Evolutionary conservation across 2,113 vertebrate genomes (phyloP).

Genomic region (Ageneiosus marmoratus): DNA sequence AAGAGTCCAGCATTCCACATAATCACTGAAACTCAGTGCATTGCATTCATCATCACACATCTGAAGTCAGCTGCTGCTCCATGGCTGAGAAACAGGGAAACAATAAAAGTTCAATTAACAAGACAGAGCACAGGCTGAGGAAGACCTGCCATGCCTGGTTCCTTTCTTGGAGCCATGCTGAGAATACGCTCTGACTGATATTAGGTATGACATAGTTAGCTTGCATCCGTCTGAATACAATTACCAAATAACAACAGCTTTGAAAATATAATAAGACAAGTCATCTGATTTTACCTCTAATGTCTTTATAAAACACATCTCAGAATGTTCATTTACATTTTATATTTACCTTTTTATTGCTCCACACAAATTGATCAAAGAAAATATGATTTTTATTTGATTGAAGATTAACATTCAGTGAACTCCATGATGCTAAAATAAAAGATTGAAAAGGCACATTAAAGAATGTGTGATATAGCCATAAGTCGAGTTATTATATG

Average conservation of each 20-base stretch:
- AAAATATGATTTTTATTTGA: background rate
- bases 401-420: background rate
- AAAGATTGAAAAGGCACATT: background rate
- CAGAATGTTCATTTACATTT: background rate
- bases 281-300: conserved; percentile 26
- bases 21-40: conserved; percentile 47
- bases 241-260: conserved; percentile 53
- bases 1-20: conserved; percentile 43
- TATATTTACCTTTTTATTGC: conserved; percentile 23
- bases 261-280: conserved; percentile 53
- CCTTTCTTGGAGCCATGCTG: conserved; percentile 46
- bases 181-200: conserved; percentile 38
- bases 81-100: conserved; percentile 37
- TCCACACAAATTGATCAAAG: conserved; percentile 4
- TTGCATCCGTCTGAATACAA: conserved; percentile 52
- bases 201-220: conserved; percentile 57
- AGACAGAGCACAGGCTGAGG: conserved; percentile 45
- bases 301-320: conserved; percentile 29
- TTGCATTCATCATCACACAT: conserved; percentile 51
- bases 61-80: conserved; percentile 28
- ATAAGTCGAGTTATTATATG: conserved; percentile 11
- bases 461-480: background rate
- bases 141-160: conserved; percentile 45
- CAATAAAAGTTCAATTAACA: conserved; percentile 64
- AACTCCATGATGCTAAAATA: background rate